A percentile compares a stretch with the other conserved stretches of the same genome.
These are phyloP conservation scores for Apocheima hispidaria DNA, from an alignment of 2,888 invertebrate species.

Conservation along the genomic window DNA sequence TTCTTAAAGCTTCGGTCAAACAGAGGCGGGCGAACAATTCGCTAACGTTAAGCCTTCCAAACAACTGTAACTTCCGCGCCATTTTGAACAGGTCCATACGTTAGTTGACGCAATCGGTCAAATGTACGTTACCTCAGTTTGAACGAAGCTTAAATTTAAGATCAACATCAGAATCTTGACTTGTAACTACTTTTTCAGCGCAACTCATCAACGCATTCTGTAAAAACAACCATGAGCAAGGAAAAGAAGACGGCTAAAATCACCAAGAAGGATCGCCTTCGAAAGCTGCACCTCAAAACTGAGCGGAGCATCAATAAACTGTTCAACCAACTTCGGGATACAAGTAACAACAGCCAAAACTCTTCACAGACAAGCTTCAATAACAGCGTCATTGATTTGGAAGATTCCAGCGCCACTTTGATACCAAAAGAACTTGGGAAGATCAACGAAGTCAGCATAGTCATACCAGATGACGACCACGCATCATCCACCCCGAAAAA, in stretches of 20 bases:
- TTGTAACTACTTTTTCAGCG: constrained; percentile 47
- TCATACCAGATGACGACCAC: constrained; percentile 30
- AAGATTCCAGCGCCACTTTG: constrained; percentile 21
- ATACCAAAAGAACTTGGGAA: neutral
- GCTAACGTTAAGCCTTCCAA: no score
- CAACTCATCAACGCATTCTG: constrained; percentile 43
- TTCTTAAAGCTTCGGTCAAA: no score
- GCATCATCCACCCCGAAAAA: constrained; percentile 15
- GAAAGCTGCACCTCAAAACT: constrained; percentile 9
- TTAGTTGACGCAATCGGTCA: no score
- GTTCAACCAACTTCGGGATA: constrained; percentile 26
- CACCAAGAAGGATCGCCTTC: constrained; percentile 46
- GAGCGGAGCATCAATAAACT: constrained; percentile 32
- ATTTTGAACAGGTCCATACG: no score
- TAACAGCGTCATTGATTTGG: constrained; percentile 27
- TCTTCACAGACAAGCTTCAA: neutral
- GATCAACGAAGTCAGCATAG: constrained; percentile 9
- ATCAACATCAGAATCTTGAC: no score
- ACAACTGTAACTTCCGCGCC: no score
- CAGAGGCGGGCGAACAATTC: no score
- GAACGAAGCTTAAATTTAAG: no score
- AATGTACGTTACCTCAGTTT: no score
- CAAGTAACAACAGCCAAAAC: constrained; percentile 10
- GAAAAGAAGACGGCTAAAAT: constrained; percentile 45
- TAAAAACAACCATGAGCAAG: constrained; percentile 37